Base-by-base conservation (phyloP, 2,113 vertebrate genomes). In the Martes martes region DNA sequence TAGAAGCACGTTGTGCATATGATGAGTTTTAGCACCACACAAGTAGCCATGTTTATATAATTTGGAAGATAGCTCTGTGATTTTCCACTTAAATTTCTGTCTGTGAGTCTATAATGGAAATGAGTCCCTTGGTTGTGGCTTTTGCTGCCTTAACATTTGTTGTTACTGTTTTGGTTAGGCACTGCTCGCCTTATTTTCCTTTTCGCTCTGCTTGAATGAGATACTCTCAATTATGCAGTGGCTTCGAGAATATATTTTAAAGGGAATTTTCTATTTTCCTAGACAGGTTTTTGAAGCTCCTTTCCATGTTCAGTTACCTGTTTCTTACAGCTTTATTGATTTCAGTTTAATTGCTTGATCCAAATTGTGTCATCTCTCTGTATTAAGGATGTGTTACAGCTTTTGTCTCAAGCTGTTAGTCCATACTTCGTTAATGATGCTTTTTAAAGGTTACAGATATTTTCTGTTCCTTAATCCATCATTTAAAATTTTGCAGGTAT, bases 391-490 rank as follows among this genome's bases (percentile, higher is more conserved):
- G 47, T 65, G 89, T 96, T 79, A 96, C 93, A 52, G 76, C 5
- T 89, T 97, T 92, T 63, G 28, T 95, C 88, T 89, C 67, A 50
- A 78, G n/a, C 52, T 95, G 6, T 93, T 96, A 91, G 90, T 89
- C 84, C 83, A 36, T 76, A 94, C 50, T 95, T 94, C 50, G 14
- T 76, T 97, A 95, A 97, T 92, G 55, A 81, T 74, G 8, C 24
- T 96, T 96, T 96, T 96, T 78, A 97, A 97, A 98, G 80, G 88
- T 97, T 97, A 94, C 5, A 84, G 71, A 45, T 26, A 74, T 96
- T 96, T 90, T 93, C 52, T 65, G 15, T 61, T 21, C 23, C 39
- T 96, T 57, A 96, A 92, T 97, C 95, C 36, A 95, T 97, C 94
- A 93, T n/a, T 96, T 95, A 39, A 31, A 88, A 95, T 23, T 52